Conservation (phyloP, 1,140 invertebrate species). For the Macrocentrus cingulum region DNA sequence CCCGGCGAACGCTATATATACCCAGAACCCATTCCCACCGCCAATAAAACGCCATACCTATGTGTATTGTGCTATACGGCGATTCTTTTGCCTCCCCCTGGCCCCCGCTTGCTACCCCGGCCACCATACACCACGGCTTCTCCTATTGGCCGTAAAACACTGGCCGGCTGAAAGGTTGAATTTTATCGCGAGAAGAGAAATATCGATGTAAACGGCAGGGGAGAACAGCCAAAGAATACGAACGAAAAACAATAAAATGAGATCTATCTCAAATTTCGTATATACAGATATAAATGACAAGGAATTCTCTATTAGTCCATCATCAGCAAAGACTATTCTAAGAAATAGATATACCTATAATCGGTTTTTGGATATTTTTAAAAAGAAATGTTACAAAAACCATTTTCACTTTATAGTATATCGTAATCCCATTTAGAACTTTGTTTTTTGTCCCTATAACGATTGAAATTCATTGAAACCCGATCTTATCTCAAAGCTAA, state of each 20-base stretch:
- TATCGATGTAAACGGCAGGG: constrained; percentile 49
- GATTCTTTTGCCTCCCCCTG: constrained; percentile 49
- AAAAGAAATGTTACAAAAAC: too few relatives aligned
- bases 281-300: constrained; percentile 8
- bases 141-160: constrained; percentile 57
- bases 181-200: constrained; percentile 54
- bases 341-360: too few relatives aligned
- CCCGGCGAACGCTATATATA: constrained; percentile 48
- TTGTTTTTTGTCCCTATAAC: too few relatives aligned
- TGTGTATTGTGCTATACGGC: constrained; percentile 52
- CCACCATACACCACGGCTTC: too few relatives aligned
- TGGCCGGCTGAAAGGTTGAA: constrained; percentile 55
- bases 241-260: constrained; percentile 10
- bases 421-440: too few relatives aligned
- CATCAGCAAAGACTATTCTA: too few relatives aligned
- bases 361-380: too few relatives aligned
- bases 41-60: constrained; percentile 58
- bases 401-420: too few relatives aligned
- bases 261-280: not conserved
- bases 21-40: constrained; percentile 50
- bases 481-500: too few relatives aligned
- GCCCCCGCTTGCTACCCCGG: too few relatives aligned
- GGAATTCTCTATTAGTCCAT: too few relatives aligned
- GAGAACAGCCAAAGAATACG: constrained; percentile 12
- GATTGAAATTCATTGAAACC: too few relatives aligned